These are phyloP conservation scores for Oreochromis aureus DNA, from an alignment of 2,113 vertebrate species.

Conservation along the genomic window DNA sequence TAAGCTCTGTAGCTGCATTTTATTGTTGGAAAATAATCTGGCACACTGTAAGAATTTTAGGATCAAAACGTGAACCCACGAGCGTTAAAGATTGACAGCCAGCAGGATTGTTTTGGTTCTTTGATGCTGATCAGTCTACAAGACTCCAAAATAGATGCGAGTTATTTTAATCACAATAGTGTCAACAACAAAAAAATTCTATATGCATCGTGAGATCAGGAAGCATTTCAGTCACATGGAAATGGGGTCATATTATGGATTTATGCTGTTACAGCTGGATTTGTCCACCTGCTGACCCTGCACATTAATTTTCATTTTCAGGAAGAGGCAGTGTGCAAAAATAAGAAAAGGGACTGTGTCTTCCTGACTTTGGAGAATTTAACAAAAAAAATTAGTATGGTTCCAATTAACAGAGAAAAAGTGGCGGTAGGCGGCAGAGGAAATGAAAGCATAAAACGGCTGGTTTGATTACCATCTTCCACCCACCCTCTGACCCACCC, in stretches of 20 bases:
- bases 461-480: constrained; percentile 52
- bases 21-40: background rate
- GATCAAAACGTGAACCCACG: background rate
- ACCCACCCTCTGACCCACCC: background rate
- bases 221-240: background rate
- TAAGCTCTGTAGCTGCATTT: background rate
- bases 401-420: constrained; percentile 53
- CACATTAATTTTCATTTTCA: constrained; percentile 26
- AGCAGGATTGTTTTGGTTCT: background rate
- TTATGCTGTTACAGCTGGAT: constrained; percentile 39
- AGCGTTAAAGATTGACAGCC: background rate
- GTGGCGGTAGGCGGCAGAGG: constrained; percentile 17
- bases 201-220: background rate
- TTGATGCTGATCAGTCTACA: background rate
- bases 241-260: background rate
- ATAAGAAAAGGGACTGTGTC: background rate
- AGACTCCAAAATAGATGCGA: background rate
- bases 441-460: constrained; percentile 63
- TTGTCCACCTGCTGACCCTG: constrained; percentile 21
- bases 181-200: background rate
- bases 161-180: background rate
- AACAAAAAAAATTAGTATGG: constrained; percentile 40
- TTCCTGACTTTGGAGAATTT: constrained; percentile 14
- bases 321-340: constrained; percentile 2
- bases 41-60: background rate